These are phyloP conservation scores for Odontesthes bonariensis DNA, from an alignment of 2,113 vertebrate genomes.

Conservation along the genomic window DNA sequence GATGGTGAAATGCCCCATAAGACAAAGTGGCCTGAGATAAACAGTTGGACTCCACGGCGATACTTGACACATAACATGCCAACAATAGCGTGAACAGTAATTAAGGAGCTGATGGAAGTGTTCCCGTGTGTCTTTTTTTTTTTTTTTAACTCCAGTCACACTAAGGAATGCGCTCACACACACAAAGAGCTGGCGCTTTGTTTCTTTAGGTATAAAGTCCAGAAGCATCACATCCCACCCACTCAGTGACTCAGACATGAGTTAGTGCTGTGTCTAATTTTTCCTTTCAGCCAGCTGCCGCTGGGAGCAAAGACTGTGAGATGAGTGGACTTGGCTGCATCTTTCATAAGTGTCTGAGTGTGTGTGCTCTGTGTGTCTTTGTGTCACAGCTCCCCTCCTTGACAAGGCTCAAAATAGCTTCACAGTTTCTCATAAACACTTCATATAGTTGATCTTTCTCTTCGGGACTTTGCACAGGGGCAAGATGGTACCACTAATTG, in stretches of 20 bases:
- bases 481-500: conserved; percentile 58
- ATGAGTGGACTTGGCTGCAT: conserved; percentile 61
- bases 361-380: neutral
- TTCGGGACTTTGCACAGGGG: conserved; percentile 15
- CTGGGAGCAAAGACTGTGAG: conserved; percentile 44
- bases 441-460: conserved; percentile 54
- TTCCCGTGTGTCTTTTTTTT: neutral
- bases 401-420: conserved; percentile 64
- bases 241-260: conserved; percentile 72
- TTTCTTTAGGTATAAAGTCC: conserved; percentile 24
- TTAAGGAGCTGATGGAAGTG: neutral
- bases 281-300: conserved; percentile 38
- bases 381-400: conserved; percentile 27
- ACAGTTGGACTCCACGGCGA: too few relatives aligned
- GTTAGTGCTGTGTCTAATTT: conserved; percentile 35
- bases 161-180: neutral
- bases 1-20: too few relatives aligned
- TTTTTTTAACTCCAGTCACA: neutral
- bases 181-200: conserved; percentile 3
- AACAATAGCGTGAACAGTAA: neutral
- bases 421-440: conserved; percentile 65
- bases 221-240: conserved; percentile 47
- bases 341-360: conserved; percentile 55
- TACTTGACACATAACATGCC: too few relatives aligned
- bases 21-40: too few relatives aligned